A percentile compares a stretch with the other conserved stretches of the same genome.
phyloP scores from a whole-genome alignment of 2,888 invertebrate genomes.

The Polia nebulosa region DNA sequence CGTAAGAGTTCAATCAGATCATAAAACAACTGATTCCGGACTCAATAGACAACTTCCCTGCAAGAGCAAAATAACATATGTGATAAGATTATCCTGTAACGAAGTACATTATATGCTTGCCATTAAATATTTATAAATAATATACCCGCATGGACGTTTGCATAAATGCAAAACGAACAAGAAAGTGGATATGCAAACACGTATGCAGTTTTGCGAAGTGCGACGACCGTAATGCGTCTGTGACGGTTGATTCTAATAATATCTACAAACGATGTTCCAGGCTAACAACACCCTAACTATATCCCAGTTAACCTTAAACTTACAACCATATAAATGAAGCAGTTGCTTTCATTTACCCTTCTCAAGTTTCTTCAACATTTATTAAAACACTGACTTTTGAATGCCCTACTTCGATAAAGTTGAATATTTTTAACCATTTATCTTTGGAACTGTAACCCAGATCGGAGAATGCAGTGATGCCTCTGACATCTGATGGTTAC shows the following conservation, averaged over 20 bases:
- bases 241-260: conserved; percentile 79
- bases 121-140: conserved; percentile 46
- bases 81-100: conserved; percentile 34
- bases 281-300: conserved; percentile 54
- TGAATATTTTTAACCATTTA: conserved; percentile 70
- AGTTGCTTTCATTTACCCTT: conserved; percentile 29
- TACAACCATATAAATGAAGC: conserved; percentile 23
- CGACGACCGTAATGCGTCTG: conserved; percentile 81
- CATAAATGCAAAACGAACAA: conserved; percentile 54
- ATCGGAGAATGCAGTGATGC: conserved; percentile 66
- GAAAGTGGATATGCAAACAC: conserved; percentile 67
- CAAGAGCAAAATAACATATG: conserved; percentile 17
- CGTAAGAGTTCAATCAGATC: conserved; percentile 6
- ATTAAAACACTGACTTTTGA: conserved; percentile 27
- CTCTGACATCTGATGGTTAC: conserved; percentile 68
- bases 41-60: conserved; percentile 24
- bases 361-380: conserved; percentile 21
- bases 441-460: conserved; percentile 70
- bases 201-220: conserved; percentile 77
- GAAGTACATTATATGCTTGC: conserved; percentile 10
- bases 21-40: conserved; percentile 18
- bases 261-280: conserved; percentile 72
- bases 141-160: conserved; percentile 43
- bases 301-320: conserved; percentile 64
- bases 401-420: conserved; percentile 36